A percentile compares a stretch with the other conserved stretches of the same genome.
These are phyloP conservation scores for Andricus curvator DNA, from an alignment of 2,888 invertebrate genomes.

Conservation along the genomic window DNA sequence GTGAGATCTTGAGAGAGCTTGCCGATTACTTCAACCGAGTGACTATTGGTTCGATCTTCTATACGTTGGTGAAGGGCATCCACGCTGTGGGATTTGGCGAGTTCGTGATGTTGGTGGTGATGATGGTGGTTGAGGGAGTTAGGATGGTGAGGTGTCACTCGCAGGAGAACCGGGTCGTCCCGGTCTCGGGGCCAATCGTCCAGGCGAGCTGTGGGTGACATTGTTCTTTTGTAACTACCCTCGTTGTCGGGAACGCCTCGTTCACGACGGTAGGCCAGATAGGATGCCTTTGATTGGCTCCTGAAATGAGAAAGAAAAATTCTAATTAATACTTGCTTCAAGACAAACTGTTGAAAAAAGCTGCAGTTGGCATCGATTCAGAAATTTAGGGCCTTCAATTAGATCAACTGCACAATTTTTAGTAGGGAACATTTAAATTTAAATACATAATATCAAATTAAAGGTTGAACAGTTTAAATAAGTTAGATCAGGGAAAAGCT, in stretches of 20 bases:
- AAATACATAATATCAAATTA: too few species aligned
- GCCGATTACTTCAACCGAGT: conserved; percentile 79
- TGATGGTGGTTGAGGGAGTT: conserved; percentile 47
- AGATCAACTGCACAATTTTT: too few species aligned
- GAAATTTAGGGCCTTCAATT: not conserved
- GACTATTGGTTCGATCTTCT: conserved; percentile 64
- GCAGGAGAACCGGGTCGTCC: conserved; percentile 73
- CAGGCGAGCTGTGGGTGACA: conserved; percentile 81
- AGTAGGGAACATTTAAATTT: too few species aligned
- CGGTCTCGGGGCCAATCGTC: conserved; percentile 72
- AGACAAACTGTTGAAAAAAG: not conserved
- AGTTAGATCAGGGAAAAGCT: too few species aligned
- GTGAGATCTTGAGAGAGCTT: conserved; percentile 78
- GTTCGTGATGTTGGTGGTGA: conserved; percentile 60
- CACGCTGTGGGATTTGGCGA: conserved; percentile 72
- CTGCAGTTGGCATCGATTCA: not conserved
- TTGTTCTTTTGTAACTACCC: conserved; percentile 87
- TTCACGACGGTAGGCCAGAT: conserved; percentile 86
- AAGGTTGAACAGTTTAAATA: too few species aligned
- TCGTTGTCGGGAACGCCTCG: conserved; percentile 85
- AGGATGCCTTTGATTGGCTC: conserved; percentile 89
- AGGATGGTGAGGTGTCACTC: conserved; percentile 69
- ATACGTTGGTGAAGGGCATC: conserved; percentile 72
- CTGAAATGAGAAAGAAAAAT: conserved; percentile 78
- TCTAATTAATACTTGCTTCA: not conserved